Conservation (phyloP, 2,113 vertebrate species). For the Craseonycteris thonglongyai region DNA sequence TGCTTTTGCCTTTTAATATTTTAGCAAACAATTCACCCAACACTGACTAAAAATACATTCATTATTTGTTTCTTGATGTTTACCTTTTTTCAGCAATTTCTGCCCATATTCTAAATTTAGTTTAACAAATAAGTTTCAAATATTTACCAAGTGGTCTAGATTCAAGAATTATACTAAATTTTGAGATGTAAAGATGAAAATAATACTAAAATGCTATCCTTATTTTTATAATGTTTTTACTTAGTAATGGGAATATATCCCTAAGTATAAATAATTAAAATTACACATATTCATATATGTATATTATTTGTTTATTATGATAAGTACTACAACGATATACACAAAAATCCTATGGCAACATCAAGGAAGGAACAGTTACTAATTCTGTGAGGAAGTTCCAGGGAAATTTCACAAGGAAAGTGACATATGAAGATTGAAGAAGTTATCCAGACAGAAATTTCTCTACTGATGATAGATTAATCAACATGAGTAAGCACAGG, state of each 20-base stretch:
- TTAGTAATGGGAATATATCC: background rate
- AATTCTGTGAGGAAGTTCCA: background rate
- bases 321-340: background rate
- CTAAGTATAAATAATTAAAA: background rate
- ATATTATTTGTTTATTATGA: background rate
- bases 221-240: background rate
- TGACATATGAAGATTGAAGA: background rate
- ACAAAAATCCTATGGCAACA: background rate
- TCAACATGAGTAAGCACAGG: background rate
- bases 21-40: background rate
- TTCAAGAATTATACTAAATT: background rate
- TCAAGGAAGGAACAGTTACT: background rate
- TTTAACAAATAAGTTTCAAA: slow-evolving; percentile 11
- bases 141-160: background rate
- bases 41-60: background rate
- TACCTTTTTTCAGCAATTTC: background rate
- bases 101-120: background rate
- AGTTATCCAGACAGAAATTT: background rate
- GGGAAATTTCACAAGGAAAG: background rate
- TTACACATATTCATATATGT: background rate
- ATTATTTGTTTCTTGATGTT: background rate
- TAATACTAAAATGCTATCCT: background rate
- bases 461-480: background rate
- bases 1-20: background rate
- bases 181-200: background rate